Evolutionary conservation across 1,140 invertebrate species (phyloP), one percentile per base, ranked within the genome.

Genomic region (Euwallacea fornicatus): DNA sequence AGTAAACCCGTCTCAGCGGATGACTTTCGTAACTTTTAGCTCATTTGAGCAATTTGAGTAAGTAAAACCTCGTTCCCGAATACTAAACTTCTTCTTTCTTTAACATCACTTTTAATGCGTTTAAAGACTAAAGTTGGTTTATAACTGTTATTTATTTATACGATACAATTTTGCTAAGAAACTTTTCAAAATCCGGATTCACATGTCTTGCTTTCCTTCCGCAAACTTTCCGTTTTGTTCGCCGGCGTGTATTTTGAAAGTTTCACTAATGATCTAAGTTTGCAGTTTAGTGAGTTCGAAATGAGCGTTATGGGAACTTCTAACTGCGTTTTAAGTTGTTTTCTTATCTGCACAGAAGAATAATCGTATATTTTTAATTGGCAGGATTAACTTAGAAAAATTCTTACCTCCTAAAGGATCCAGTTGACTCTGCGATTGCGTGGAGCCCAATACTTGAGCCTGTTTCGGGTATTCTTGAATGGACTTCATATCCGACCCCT

Each of bases 401-500:
- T 33, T 13, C 68, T 47, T 75, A 79, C 78, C 77, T 60, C 78
- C 75, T 43, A 73, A 69, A n/a, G 76, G 74, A 66, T 78, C 77
- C 15, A 74, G 65, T 62, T 76, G 76, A 56, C 77, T 79, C 61
- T 81, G 80, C 7, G 79, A 78, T 10, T 78, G 77, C 4, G 78
- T 81, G 0, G 80, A 78, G 8, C 77, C 76, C 15, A 81, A 47
- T 47, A 80, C 78, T 42, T 78, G 76, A 13, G 77, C 79, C 33
- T 79, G 58, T 69, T 78, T 76, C 2, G 78, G 77, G 9, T 73
- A 74, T 47, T 81, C 79, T 60, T 73, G 73, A 16, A 81, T 74
- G 58, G 69, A 72, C 41, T 71, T 72, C 63, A 79, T 76, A 0
- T 74, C 76, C 21, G 62, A 69, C 42, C 73, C 69, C 16, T 69